Percentiles rank a stretch among this genome's conserved stretches.
phyloP scores from a whole-genome alignment of 2,797 vertebrate genomes.

The Antrozous pallidus region DNA sequence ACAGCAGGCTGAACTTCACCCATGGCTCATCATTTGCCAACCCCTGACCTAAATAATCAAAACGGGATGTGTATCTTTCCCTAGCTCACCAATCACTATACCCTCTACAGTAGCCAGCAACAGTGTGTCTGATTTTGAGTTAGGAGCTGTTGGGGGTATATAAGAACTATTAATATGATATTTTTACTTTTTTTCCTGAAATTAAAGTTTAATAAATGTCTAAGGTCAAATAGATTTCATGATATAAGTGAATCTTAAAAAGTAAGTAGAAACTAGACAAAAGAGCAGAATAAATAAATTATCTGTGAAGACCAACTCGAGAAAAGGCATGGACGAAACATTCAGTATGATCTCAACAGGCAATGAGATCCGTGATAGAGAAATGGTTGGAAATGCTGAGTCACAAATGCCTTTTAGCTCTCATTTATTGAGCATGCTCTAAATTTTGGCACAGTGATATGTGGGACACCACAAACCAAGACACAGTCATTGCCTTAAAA shows the following conservation, averaged over 20 bases:
- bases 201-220: not conserved
- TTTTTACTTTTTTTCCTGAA: not conserved
- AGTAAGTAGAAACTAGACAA: not conserved
- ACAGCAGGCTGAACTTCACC: not conserved
- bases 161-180: not conserved
- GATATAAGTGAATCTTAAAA: not conserved
- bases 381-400: not conserved
- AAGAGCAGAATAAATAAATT: not conserved
- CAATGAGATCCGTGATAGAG: not conserved
- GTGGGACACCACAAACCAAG: not conserved
- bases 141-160: not conserved
- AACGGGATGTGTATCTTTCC: not conserved
- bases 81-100: not conserved
- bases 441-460: not conserved
- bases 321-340: not conserved
- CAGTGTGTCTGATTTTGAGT: not conserved
- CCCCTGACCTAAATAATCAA: not conserved
- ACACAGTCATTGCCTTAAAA: not conserved
- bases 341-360: not conserved
- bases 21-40: not conserved
- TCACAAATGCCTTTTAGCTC: not conserved
- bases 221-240: not conserved
- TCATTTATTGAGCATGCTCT: not conserved
- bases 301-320: not conserved
- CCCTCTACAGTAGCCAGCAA: not conserved